Base-by-base conservation (phyloP, 2,888 invertebrate species). In the Drosophila vallismaia region DNA sequence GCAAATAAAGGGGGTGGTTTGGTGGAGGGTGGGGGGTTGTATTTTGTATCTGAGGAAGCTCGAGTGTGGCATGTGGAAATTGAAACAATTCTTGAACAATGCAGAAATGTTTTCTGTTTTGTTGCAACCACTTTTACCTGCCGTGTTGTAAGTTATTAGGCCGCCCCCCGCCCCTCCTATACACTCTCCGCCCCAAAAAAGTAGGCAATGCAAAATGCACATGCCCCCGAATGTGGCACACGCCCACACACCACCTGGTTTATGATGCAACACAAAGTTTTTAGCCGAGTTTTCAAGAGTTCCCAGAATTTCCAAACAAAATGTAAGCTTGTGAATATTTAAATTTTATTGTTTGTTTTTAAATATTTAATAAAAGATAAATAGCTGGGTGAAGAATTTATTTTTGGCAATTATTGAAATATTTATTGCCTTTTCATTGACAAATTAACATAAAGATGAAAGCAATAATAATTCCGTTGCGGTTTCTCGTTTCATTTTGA, bases 1-100 rank as follows among this genome's bases (percentile, higher is more conserved):
- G n/a, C n/a, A n/a, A n/a, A n/a, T n/a, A n/a, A n/a, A n/a, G n/a
- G n/a, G n/a, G n/a, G n/a, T n/a, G n/a, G n/a, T n/a, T n/a, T n/a
- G n/a, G n/a, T n/a, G n/a, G n/a, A n/a, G n/a, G n/a, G n/a, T n/a
- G n/a, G n/a, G n/a, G n/a, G n/a, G n/a, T n/a, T n/a, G n/a, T n/a
- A n/a, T n/a, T n/a, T n/a, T n/a, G n/a, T n/a, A n/a, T n/a, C 12
- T 26, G 36, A 26, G 45, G 48, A 46, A 49, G 36, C 56, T 51
- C 50, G 59, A 54, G 68, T 73, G 63, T 59, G 68, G 60, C 45
- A 59, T 64, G 60, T 45, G 56, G 62, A 63, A 71, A 80, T 75
- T 66, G 73, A 58, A 81, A 76, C 77, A 76, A 74, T 76, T 78
- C 62, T 57, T 48, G 57, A 59, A 83, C 70, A 76, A 80, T 74